These are phyloP conservation scores for Sinhomidia bicolor DNA, from an alignment of 2,888 invertebrate genomes.

Conservation along the genomic window DNA sequence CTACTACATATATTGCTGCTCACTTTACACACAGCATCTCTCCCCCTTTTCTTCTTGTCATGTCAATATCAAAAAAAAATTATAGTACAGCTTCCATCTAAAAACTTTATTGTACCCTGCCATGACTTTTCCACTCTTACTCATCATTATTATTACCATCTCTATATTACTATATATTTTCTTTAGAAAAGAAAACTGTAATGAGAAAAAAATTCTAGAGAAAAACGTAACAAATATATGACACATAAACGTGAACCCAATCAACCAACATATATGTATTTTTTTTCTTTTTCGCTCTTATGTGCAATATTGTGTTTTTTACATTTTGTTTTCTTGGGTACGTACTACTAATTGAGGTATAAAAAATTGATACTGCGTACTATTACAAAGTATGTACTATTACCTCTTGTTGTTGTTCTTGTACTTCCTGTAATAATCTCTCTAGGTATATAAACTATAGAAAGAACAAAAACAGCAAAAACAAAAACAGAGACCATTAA, in stretches of 20 bases:
- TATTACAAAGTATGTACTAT: too few relatives aligned
- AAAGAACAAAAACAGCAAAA: too few relatives aligned
- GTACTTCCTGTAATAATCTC: not conserved
- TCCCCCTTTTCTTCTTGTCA: too few relatives aligned
- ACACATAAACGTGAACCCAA: not conserved
- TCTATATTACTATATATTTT: too few relatives aligned
- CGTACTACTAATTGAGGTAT: too few relatives aligned
- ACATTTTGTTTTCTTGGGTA: not conserved
- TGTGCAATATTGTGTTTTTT: not conserved
- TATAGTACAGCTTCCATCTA: not conserved
- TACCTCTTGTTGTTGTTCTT: not conserved
- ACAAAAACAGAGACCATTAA: slow-evolving; percentile 12
- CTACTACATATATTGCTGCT: not conserved
- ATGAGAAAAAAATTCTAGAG: not conserved
- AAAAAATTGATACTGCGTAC: not conserved
- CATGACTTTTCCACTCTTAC: not conserved
- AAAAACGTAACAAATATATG: not conserved
- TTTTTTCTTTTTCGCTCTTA: not conserved
- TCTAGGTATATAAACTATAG: too few relatives aligned
- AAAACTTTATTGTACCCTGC: not conserved
- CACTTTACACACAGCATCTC: not conserved
- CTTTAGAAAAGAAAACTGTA: not conserved
- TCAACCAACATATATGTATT: too few relatives aligned
- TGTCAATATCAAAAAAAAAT: too few relatives aligned
- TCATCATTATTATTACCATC: not conserved